Conservation (phyloP, 2,888 invertebrate species). For the Yponomeuta sedellus region DNA sequence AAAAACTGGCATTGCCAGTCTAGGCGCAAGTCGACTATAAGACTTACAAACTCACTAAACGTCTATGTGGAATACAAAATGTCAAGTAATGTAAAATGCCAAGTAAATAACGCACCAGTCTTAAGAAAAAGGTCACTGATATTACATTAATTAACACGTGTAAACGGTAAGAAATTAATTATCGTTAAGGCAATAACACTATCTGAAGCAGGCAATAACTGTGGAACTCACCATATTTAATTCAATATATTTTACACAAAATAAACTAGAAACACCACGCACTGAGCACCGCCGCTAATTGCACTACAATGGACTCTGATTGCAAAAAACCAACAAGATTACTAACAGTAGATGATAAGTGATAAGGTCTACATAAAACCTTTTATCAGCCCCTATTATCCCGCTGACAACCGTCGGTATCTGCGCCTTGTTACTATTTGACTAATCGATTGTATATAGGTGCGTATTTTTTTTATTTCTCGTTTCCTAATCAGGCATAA, state of each 20-base stretch:
- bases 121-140: too few relatives aligned
- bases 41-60: too few relatives aligned
- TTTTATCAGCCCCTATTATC: slow-evolving; percentile 7
- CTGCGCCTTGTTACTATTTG: not conserved
- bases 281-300: slow-evolving; percentile 11
- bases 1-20: too few relatives aligned
- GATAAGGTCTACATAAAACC: slow-evolving; percentile 7
- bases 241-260: not conserved
- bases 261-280: not conserved
- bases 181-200: too few relatives aligned
- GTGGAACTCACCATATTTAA: slow-evolving; percentile 14
- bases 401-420: not conserved
- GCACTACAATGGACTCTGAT: slow-evolving; percentile 11
- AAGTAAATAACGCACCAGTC: too few relatives aligned
- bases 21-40: too few relatives aligned
- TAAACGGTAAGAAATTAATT: too few relatives aligned
- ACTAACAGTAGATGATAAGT: not conserved
- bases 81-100: too few relatives aligned
- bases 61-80: too few relatives aligned
- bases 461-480: not conserved
- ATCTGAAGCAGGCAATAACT: too few relatives aligned
- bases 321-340: slow-evolving; percentile 12
- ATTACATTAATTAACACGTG: too few relatives aligned
- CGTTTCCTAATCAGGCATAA: too few relatives aligned
- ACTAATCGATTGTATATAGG: not conserved